Percentiles rank a stretch among this genome's conserved stretches.
Conservation (phyloP, 2,797 vertebrate genomes). For the Megaceryle alcyon region DNA sequence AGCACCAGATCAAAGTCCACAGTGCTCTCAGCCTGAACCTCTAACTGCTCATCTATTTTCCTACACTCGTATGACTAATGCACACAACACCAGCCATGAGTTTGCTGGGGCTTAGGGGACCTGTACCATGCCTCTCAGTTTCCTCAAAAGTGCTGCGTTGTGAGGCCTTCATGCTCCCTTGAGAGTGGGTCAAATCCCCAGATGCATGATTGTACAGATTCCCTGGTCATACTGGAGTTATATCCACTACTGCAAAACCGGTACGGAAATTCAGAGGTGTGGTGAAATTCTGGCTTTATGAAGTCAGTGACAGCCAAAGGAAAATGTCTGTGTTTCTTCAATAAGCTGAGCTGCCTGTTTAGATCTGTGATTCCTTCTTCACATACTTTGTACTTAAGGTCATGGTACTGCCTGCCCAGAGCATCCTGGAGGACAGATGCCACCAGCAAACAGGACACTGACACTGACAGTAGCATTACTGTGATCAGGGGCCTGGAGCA, state of each 20-base stretch:
- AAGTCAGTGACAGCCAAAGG: background rate
- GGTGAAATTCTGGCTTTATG: background rate
- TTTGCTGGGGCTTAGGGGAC: background rate
- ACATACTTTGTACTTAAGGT: background rate
- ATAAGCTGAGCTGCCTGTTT: background rate
- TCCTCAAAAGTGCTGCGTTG: background rate
- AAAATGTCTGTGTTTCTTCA: background rate
- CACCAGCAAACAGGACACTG: background rate
- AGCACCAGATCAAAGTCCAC: background rate
- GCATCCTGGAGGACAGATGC: background rate
- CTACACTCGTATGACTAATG: background rate
- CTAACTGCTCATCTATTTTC: background rate
- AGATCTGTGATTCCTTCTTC: background rate
- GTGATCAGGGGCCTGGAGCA: background rate
- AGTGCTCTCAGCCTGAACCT: background rate
- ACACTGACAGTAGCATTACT: background rate
- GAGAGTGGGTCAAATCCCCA: rapidly evolving
- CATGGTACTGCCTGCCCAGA: background rate
- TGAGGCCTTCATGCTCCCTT: background rate
- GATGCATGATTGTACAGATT: background rate
- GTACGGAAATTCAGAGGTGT: background rate
- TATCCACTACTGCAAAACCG: background rate
- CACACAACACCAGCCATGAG: background rate
- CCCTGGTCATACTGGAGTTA: background rate
- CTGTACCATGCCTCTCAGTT: background rate